These are phyloP conservation scores for Sarcoramphus papa DNA, from an alignment of 2,797 vertebrate genomes.

Conservation along the genomic window DNA sequence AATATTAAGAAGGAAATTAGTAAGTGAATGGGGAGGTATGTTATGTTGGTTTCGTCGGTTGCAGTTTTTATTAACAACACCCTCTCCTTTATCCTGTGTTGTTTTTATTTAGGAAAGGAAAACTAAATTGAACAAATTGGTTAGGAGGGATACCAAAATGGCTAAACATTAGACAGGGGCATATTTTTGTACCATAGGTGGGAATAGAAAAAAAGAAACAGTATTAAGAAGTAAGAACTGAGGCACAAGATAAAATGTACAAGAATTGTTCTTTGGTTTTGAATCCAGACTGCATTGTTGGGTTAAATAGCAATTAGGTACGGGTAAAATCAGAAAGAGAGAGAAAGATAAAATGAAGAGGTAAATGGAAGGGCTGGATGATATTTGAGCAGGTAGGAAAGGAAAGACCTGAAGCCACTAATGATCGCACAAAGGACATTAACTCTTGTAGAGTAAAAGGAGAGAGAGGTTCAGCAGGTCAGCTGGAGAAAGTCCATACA, in stretches of 20 bases:
- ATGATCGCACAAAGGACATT: background rate
- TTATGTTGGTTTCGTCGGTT: background rate
- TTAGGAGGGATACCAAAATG: background rate
- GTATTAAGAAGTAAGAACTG: background rate
- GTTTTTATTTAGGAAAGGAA: background rate
- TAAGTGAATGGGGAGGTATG: background rate
- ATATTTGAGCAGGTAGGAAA: background rate
- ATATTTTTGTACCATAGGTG: background rate
- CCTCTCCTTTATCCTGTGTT: background rate
- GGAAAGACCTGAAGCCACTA: background rate
- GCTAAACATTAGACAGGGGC: background rate
- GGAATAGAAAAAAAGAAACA: background rate
- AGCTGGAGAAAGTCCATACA: background rate
- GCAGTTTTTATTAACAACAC: background rate
- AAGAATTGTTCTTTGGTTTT: background rate
- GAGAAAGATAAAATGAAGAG: background rate
- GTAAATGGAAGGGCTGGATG: background rate
- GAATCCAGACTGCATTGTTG: accelerated
- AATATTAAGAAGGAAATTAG: conserved; percentile 14
- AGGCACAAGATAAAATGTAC: background rate
- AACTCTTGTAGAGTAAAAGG: background rate
- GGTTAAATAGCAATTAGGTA: background rate
- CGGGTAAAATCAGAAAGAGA: background rate
- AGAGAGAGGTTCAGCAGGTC: background rate
- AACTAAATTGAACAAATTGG: background rate